Evolutionary conservation across 2,797 vertebrate genomes (phyloP), one percentile per base, ranked within the genome.

Genomic region (Sternarchorhynchus goeldii): DNA sequence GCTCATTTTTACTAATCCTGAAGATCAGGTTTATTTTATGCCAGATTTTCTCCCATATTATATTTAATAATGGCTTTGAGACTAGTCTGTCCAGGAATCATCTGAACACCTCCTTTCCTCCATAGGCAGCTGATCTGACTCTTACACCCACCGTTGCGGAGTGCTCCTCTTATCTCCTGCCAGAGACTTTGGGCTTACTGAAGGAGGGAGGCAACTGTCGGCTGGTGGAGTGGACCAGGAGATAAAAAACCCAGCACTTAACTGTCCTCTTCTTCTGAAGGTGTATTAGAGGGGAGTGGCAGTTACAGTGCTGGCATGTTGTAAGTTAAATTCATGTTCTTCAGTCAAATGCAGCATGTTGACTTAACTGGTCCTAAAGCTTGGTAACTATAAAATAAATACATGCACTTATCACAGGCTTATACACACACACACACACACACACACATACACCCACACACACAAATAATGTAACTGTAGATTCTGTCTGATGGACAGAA

Each of bases 131-230:
- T 76, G 75, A 70, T 85, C 76, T 57, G 55, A 80, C 73, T 80
- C 68, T 83, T 20, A 12, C 63, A 81, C 77, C 66, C 81, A 85
- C 86, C 71, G 84, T 85, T 84, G 76, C 75, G 68, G 84, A 86
- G 65, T 77, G 81, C 80, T 74, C 59, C 67, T 92, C 88, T 93
- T 93, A 93, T 93, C 93, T 88, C 25, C 82, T 87, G 87, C 91
- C 92, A 92, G 86, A 50, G 79, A 85, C 80, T 81, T 31, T 2
- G 83, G 86, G 81, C 76, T 84, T 85, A 83, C 85, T 87, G 86
- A 85, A 82, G 79, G 78, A 88, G 89, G 90, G 86, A 88, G 85
- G 85, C 82, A 88, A 14, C 83, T 80, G 77, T 77, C 88, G 90
- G 89, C 87, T 83, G 91, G 90, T 90, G 88, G 86, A 89, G 92